These are phyloP conservation scores for Apis dorsata DNA, from an alignment of 1,140 invertebrate genomes.

Conservation along the genomic window DNA sequence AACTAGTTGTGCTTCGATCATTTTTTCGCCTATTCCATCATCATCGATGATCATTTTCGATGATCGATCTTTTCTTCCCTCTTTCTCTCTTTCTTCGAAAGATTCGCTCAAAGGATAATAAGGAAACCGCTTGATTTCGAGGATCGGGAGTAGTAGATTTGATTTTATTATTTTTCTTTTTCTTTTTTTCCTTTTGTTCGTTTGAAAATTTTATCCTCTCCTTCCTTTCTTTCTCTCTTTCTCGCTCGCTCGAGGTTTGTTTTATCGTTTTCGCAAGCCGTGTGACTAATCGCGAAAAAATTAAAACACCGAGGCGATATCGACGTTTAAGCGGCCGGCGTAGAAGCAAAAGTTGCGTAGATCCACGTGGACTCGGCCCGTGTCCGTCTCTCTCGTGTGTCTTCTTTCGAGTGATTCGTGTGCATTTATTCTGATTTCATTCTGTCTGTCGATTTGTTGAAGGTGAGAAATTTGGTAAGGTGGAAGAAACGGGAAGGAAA, in stretches of 20 bases:
- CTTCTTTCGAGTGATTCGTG: background rate
- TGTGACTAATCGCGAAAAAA: background rate
- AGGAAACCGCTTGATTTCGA: too few relatives aligned
- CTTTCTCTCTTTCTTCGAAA: too few relatives aligned
- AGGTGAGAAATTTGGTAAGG: background rate
- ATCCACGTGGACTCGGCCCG: conserved; percentile 20
- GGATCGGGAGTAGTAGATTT: too few relatives aligned
- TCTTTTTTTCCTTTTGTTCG: too few relatives aligned
- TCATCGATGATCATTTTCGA: too few relatives aligned
- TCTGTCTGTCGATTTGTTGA: background rate
- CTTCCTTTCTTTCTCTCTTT: background rate
- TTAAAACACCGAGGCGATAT: background rate
- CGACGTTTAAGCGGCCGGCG: background rate
- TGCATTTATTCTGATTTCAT: background rate
- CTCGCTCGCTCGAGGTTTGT: background rate
- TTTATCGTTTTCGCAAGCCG: background rate
- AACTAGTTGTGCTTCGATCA: background rate
- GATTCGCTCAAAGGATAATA: too few relatives aligned
- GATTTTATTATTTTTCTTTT: too few relatives aligned
- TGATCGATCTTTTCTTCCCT: too few relatives aligned
- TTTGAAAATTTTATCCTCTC: background rate
- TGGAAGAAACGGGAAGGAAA: background rate
- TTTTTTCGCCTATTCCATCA: too few relatives aligned
- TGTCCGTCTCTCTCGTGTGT: background rate
- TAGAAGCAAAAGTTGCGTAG: background rate